Evolutionary conservation across 2,888 invertebrate species (phyloP), one percentile per base, ranked within the genome.

Genomic region (Reticulitermes lucifugus): DNA sequence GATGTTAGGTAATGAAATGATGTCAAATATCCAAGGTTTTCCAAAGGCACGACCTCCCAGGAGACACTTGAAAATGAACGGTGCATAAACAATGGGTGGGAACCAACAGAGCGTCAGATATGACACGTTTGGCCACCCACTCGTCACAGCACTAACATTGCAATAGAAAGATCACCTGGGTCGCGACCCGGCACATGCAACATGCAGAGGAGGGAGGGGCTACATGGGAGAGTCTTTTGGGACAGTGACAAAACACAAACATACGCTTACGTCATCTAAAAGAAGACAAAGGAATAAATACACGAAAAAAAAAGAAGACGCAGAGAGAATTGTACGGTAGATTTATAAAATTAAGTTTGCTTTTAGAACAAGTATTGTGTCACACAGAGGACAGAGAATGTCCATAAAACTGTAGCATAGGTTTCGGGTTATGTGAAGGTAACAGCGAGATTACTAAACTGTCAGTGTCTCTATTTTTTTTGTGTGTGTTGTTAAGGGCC

Each of bases 191-290:
- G 41, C 12, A 4, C 41, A 22, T 41, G 10, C 7, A 41, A 73
- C 12, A 70, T 70, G 73, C 3, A 14, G 21, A 41, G 73, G 46
- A 25, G 73, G 46, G 51, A 77, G 51, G 25, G 6, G 41, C 7
- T 29, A 41, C 18, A 73, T 35, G 41, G 73, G 14, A 65, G 65
- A 41, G 73, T 41, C 14, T 21, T 12, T 73, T 29, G 41, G 41
- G 41, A 73, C 73, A 73, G 73, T 77, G 46, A 77, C n/a, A 77
- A 41, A 73, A 77, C 51, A 77, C 22, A 77, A 77, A 77, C 43
- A 77, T 46, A 46, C 4, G n/a, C 46, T 46, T 21, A 51, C n/a
- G 46, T 77, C 77, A 77, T 22, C 46, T 77, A 51, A 7, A 73
- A 18, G 25, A 46, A 25, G 35, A 41, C 35, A 73, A 29, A 35